phyloP scores from a whole-genome alignment of 2,888 invertebrate species.

The Heteropelma amictum region DNA sequence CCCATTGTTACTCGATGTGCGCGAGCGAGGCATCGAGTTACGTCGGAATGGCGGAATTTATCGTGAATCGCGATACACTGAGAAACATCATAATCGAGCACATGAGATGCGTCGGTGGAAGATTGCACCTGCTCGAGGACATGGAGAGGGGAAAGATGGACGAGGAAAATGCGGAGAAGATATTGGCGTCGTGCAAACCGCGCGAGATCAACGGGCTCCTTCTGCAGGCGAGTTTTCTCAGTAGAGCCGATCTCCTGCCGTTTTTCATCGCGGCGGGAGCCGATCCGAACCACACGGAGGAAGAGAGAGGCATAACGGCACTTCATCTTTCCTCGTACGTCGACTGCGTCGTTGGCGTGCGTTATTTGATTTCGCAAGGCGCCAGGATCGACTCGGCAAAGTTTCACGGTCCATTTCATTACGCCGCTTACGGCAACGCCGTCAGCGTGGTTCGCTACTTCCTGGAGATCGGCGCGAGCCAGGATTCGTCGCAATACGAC shows the following conservation, averaged over 20 bases:
- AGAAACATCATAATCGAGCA: conserved; percentile 87
- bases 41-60: conserved; percentile 74
- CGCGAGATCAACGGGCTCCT: conserved; percentile 86
- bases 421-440: conserved; percentile 93
- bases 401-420: conserved; percentile 91
- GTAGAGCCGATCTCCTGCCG: conserved; percentile 83
- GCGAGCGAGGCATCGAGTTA: conserved; percentile 87
- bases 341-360: conserved; percentile 86
- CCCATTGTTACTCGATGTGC: conserved; percentile 83
- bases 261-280: conserved; percentile 84
- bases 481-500: conserved; percentile 83
- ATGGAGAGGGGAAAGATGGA: conserved; percentile 84
- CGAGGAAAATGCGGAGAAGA: conserved; percentile 80
- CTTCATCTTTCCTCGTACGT: conserved; percentile 89
- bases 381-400: conserved; percentile 85
- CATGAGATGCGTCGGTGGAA: conserved; percentile 84
- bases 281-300: conserved; percentile 85
- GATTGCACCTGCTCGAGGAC: conserved; percentile 85
- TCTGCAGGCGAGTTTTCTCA: conserved; percentile 87
- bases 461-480: conserved; percentile 84
- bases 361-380: conserved; percentile 84
- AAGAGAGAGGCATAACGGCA: conserved; percentile 85
- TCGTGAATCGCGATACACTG: conserved; percentile 82
- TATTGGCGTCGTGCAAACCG: conserved; percentile 81
- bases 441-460: conserved; percentile 89